Evolutionary conservation across 2,888 invertebrate species (phyloP), one percentile per base, ranked within the genome.

Genomic region (Caenorhabditis angaria): DNA sequence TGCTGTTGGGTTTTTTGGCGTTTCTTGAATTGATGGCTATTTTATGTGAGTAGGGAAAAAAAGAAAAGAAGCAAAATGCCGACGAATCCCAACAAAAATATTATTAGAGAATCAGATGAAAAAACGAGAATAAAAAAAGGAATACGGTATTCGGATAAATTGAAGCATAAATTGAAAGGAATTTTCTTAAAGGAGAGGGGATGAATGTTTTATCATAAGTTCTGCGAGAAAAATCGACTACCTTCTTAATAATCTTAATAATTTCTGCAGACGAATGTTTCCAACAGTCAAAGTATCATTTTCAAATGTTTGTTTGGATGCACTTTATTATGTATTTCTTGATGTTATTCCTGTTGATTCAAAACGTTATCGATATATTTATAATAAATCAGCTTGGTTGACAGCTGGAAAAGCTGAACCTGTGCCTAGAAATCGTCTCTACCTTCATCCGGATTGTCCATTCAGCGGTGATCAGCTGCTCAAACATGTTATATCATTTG

Each of bases 361-460:
- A 2, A 78, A 80, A 59, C 48, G 97, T 66, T 95, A 95, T 90
- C 92, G 95, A 77, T 97, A 97, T 91, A 96, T 97, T 80, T 97
- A 97, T 91, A 97, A 97, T 91, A 92, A 95, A 87, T 95, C 95
- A 80, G 95, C 95, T 62, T 97, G 97, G 97, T 91, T 96, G 87
- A 95, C 96, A 82, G 97, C 97, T 28, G 97, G 97, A 79, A 97
- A 97, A 90, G 82, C 82, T 1, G 82, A 82, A 55, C 82, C 80
- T 10, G 75, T 78, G 12, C 82, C 80, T 0, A 68, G 65, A 51
- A 73, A 76, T 22, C 86, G 93, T 25, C 92, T 96, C 87, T 95
- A 95, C 91, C 92, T 94, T 66, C 97, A 97, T 90, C 97, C 97
- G 48, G 97, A 97, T 90, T 94, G 94, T 70, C 96, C 97, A 72